Evolutionary conservation across 2,888 invertebrate species (phyloP).

Genomic region (Bellardia pandia): DNA sequence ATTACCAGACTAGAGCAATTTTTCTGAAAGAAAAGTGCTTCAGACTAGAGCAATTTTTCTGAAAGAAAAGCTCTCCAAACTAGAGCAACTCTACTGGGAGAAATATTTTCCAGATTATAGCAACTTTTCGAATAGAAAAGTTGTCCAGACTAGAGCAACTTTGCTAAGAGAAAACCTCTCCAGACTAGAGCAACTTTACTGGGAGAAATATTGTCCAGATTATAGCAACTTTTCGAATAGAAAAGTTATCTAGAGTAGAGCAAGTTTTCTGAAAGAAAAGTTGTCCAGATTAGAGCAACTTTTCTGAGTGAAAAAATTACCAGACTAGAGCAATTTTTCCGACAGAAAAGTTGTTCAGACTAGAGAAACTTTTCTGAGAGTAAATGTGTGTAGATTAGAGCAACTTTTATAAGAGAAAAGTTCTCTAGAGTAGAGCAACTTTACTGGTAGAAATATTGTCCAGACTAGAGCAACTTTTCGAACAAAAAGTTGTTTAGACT

Average conservation of each 20-base stretch:
- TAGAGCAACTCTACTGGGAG: too few species aligned
- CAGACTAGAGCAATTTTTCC: not conserved
- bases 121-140: too few species aligned
- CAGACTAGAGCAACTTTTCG: not conserved
- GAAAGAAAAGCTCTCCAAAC: not conserved
- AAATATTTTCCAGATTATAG: too few species aligned
- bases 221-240: not conserved
- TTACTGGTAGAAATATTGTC: not conserved
- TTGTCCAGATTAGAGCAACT: not conserved
- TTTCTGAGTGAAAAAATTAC: not conserved
- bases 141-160: not conserved
- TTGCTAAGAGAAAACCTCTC: not conserved
- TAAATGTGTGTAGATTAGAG: not conserved
- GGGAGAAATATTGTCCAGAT: not conserved
- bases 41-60: not conserved
- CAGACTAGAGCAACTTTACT: not conserved
- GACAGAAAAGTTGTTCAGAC: too few species aligned
- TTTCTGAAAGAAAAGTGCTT: not conserved
- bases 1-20: not conserved
- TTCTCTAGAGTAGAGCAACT: not conserved
- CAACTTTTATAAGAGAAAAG: not conserved
- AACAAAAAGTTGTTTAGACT: too few species aligned
- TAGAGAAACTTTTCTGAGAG: not conserved
- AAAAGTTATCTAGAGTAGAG: not conserved
- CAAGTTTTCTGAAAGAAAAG: not conserved